Evolutionary conservation across 2,113 vertebrate species (phyloP).

Genomic region (Urocitellus parryii): DNA sequence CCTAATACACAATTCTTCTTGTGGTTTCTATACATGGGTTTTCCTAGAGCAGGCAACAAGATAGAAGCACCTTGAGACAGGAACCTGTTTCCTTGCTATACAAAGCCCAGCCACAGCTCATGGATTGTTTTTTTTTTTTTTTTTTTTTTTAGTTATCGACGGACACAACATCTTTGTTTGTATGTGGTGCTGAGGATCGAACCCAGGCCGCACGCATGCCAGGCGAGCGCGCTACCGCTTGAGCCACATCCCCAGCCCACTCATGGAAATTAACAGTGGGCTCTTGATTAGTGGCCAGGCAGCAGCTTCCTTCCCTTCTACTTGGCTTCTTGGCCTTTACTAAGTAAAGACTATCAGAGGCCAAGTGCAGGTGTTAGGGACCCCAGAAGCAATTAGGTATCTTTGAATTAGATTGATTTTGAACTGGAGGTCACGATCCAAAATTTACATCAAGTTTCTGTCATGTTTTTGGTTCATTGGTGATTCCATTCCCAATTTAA

Average conservation of each 20-base stretch:
- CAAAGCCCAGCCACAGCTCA: background rate
- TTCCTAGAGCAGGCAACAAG: background rate
- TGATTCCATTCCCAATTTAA: background rate
- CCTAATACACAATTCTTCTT: background rate
- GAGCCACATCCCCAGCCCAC: too few species aligned
- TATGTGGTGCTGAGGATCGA: too few species aligned
- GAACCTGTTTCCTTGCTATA: background rate
- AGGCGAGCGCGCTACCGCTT: too few species aligned
- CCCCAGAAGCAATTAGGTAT: conserved; percentile 5
- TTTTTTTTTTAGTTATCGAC: too few species aligned
- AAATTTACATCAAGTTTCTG: background rate
- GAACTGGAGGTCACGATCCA: background rate
- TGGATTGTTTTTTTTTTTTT: background rate
- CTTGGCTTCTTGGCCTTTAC: conserved; percentile 16
- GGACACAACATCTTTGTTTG: too few species aligned
- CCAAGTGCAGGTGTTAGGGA: background rate
- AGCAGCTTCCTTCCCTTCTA: background rate
- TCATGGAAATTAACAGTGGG: background rate
- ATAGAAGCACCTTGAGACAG: background rate
- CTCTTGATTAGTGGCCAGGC: background rate
- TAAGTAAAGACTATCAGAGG: background rate
- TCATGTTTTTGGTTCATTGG: background rate
- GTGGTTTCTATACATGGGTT: background rate
- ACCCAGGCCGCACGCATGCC: too few species aligned
- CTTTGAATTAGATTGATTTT: conserved; percentile 8